A percentile compares a stretch with the other conserved stretches of the same genome.
Conservation (phyloP, 2,888 invertebrate genomes). For the Andrena bucephala region DNA sequence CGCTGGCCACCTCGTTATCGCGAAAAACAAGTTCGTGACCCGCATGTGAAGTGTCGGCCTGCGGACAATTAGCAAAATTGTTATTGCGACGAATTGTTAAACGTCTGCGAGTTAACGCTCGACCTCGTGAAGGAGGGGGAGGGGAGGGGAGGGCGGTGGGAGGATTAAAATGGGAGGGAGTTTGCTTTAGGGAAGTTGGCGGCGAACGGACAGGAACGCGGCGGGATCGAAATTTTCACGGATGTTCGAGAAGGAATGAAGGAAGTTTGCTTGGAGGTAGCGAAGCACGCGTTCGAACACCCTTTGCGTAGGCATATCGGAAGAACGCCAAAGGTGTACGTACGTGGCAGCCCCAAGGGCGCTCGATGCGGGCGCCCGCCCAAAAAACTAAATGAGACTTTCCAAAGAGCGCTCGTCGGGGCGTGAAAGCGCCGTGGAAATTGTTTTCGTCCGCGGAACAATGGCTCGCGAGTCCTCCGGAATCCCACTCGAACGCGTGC, state of each 20-base stretch:
- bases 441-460: conserved; percentile 50
- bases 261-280: neutral
- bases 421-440: conserved; percentile 52
- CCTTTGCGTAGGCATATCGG: neutral
- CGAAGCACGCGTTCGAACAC: neutral
- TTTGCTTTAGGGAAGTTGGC: no score
- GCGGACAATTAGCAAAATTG: conserved; percentile 19
- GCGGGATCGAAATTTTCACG: neutral
- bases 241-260: neutral
- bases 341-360: conserved; percentile 23
- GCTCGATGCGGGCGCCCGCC: conserved; percentile 25
- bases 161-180: neutral
- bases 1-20: conserved; percentile 47
- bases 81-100: conserved; percentile 8
- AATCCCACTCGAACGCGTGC: neutral
- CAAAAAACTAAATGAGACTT: conserved; percentile 54
- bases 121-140: neutral
- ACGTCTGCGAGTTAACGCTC: no score
- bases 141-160: neutral
- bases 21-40: conserved; percentile 40
- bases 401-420: conserved; percentile 11
- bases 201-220: neutral
- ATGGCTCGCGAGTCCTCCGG: conserved; percentile 14
- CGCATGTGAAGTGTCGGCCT: neutral
- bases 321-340: neutral